Evolutionary conservation across 1,140 invertebrate genomes (phyloP).

Genomic region (Luehdorfia chinensis): DNA sequence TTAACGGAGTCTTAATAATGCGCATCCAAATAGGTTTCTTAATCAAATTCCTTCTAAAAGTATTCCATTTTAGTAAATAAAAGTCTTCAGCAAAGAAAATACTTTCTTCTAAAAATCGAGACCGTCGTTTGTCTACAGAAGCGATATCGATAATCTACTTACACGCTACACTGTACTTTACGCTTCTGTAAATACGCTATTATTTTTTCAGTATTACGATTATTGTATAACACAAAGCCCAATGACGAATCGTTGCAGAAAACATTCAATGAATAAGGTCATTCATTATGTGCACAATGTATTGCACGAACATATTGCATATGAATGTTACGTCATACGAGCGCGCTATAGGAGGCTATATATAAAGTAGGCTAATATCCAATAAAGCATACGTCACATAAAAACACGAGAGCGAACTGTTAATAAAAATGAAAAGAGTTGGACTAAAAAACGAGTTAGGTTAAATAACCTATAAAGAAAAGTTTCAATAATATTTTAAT

Average conservation of each 20-base stretch:
- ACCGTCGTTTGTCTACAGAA: constrained; percentile 25
- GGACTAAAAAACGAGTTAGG: no score
- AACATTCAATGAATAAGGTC: constrained; percentile 48
- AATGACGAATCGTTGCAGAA: constrained; percentile 35
- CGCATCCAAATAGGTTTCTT: constrained; percentile 17
- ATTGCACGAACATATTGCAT: constrained; percentile 30
- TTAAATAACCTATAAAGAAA: no score
- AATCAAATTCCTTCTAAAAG: constrained; percentile 16
- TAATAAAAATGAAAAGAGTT: no score
- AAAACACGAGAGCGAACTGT: constrained; percentile 21
- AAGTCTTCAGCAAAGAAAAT: constrained; percentile 20
- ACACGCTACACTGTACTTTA: constrained; percentile 40
- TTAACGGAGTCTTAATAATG: constrained; percentile 15
- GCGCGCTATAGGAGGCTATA: constrained; percentile 25
- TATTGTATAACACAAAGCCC: constrained; percentile 16
- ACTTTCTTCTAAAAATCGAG: constrained; percentile 20
- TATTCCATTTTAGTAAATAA: constrained; percentile 15
- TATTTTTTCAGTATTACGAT: constrained; percentile 15
- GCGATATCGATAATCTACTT: constrained; percentile 44
- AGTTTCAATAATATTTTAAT: no score
- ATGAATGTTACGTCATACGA: constrained; percentile 43
- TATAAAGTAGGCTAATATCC: no score
- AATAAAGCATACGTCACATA: constrained; percentile 24
- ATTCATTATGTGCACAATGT: constrained; percentile 51
- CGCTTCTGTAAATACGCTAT: constrained; percentile 28